Conservation (phyloP, 2,888 invertebrate genomes). For the Glaucopsyche alexis region DNA sequence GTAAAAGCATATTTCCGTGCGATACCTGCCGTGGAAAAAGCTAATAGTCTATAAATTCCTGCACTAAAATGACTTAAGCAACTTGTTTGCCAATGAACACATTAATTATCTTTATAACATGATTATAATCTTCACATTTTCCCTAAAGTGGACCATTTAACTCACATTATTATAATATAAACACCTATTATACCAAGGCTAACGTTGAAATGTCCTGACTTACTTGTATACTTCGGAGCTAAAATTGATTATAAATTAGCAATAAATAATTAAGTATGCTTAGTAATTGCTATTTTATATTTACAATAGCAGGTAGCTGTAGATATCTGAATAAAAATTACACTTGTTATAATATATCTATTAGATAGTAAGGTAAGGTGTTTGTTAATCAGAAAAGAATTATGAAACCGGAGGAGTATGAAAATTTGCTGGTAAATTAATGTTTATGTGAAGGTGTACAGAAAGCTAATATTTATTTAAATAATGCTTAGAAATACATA, state of each 20-base stretch:
- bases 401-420: no score
- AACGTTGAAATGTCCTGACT: neutral
- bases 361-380: neutral
- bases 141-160: neutral
- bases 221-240: neutral
- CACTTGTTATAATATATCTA: neutral
- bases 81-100: no score
- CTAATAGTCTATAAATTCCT: no score
- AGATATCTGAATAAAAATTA: neutral
- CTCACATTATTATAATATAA: conserved; percentile 1
- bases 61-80: no score
- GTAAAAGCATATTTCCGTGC: no score
- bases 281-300: neutral
- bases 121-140: neutral
- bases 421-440: no score
- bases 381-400: neutral
- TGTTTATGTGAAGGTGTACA: no score
- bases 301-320: neutral
- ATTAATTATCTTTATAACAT: no score
- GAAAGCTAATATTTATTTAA: no score
- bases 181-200: neutral
- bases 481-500: no score
- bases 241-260: conserved; percentile 9
- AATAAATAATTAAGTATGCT: conserved; percentile 4
- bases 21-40: no score